A percentile compares a stretch with the other conserved stretches of the same genome.
phyloP scores from a whole-genome alignment of 2,888 invertebrate genomes.

The Shargacucullia verbasci region DNA sequence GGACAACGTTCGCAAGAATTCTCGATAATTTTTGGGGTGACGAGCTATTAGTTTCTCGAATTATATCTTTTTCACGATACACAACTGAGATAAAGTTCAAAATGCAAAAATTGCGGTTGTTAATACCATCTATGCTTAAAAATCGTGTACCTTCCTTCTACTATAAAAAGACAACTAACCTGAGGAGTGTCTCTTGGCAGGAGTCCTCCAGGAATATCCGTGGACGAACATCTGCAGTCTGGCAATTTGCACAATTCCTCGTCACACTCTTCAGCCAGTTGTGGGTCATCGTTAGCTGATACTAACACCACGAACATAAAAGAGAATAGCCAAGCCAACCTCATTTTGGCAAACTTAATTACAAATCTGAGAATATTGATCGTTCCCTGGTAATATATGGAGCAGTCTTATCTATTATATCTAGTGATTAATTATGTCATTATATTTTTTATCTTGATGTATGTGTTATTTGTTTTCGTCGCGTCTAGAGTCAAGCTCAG shows the following conservation, averaged over 20 bases:
- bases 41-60: too few relatives aligned
- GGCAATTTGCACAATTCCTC: slow-evolving; percentile 82
- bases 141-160: too few relatives aligned
- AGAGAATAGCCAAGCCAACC: slow-evolving; percentile 20
- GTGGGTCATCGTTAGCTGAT: slow-evolving; percentile 47
- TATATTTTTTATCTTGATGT: slow-evolving; percentile 13
- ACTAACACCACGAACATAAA: slow-evolving; percentile 31
- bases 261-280: slow-evolving; percentile 73
- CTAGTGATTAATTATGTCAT: slow-evolving; percentile 13
- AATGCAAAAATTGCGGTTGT: too few relatives aligned
- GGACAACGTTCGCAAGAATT: too few relatives aligned
- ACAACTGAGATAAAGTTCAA: too few relatives aligned
- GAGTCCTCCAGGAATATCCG: slow-evolving; percentile 82
- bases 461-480: too few relatives aligned
- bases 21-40: too few relatives aligned
- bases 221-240: slow-evolving; percentile 85
- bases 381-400: slow-evolving; percentile 35
- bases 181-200: slow-evolving; percentile 83
- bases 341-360: slow-evolving; percentile 41
- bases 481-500: too few relatives aligned
- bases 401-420: slow-evolving; percentile 36
- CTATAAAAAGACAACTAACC: slow-evolving; percentile 65
- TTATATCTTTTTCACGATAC: too few relatives aligned
- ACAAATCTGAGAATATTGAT: slow-evolving; percentile 8
- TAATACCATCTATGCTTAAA: too few relatives aligned